A percentile compares a stretch with the other conserved stretches of the same genome.
Conservation (phyloP, 92 coral and sea anemone species). For the Micromussa lordhowensis region DNA sequence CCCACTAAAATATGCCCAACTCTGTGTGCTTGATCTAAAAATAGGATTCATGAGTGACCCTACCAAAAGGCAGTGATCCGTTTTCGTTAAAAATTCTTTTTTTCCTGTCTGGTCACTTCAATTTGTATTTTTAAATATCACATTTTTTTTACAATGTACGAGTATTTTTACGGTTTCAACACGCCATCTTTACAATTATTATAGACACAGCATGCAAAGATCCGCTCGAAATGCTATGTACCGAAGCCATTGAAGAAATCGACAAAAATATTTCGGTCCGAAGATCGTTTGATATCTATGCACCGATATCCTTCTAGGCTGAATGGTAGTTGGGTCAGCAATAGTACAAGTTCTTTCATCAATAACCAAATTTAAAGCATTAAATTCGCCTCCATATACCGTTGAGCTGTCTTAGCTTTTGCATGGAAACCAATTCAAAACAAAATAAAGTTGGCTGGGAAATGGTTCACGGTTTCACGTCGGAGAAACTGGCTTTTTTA, state of each 20-base stretch:
- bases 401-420: constrained; percentile 43
- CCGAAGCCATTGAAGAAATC: constrained; percentile 33
- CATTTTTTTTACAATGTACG: constrained; percentile 13
- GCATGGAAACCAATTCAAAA: constrained; percentile 69
- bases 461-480: constrained; percentile 18
- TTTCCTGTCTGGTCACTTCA: constrained; percentile 21
- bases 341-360: background rate
- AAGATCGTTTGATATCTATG: constrained; percentile 1
- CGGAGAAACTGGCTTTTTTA: constrained; percentile 14
- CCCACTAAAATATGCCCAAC: constrained; percentile 37
- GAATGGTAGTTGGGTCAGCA: background rate
- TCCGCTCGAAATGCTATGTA: constrained; percentile 33
- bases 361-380: constrained; percentile 1
- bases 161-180: constrained; percentile 27
- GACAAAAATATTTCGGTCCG: constrained; percentile 25
- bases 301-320: background rate
- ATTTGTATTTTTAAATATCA: background rate
- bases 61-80: constrained; percentile 33
- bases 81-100: background rate
- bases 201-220: constrained; percentile 41
- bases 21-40: constrained; percentile 46
- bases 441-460: constrained; percentile 60
- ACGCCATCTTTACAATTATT: constrained; percentile 40
- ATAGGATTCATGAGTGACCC: constrained; percentile 37
- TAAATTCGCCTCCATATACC: constrained; percentile 17